Percentiles rank a stretch among this genome's conserved stretches.
Evolutionary conservation across 2,888 invertebrate species (phyloP).

Genomic region (Pollenia angustigena): DNA sequence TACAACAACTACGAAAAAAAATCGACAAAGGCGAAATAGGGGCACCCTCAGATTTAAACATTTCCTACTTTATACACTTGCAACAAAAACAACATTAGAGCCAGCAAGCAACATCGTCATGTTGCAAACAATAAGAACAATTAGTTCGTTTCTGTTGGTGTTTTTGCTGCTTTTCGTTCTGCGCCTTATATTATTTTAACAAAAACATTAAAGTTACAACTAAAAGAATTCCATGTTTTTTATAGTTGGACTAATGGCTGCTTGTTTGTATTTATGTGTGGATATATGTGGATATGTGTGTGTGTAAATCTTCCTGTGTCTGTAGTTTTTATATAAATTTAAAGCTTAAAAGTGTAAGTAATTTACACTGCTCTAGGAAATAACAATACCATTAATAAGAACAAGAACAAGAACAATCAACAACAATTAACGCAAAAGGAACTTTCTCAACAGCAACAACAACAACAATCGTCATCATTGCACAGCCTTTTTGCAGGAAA

Average conservation of each 20-base stretch:
- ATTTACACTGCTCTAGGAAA: slow-evolving; percentile 66
- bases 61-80: slow-evolving; percentile 41
- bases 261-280: not conserved
- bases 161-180: slow-evolving; percentile 9
- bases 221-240: slow-evolving; percentile 20
- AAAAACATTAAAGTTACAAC: slow-evolving; percentile 30
- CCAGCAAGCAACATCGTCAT: not conserved
- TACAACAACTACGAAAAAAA: not conserved
- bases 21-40: slow-evolving; percentile 40
- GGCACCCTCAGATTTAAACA: slow-evolving; percentile 50
- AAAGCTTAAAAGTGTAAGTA: slow-evolving; percentile 56
- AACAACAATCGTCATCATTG: not conserved
- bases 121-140: slow-evolving; percentile 38
- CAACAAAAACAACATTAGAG: slow-evolving; percentile 7
- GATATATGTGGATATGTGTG: not conserved
- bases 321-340: slow-evolving; percentile 15
- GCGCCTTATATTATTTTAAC: not conserved
- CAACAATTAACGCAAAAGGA: slow-evolving; percentile 53
- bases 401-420: slow-evolving; percentile 41
- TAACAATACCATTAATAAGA: slow-evolving; percentile 53
- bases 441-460: slow-evolving; percentile 31
- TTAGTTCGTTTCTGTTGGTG: not conserved
- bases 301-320: not conserved
- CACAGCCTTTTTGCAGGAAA: slow-evolving; percentile 13
- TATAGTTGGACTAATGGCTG: slow-evolving; percentile 44